phyloP scores from a whole-genome alignment of 2,797 vertebrate species.

The Malurus leucopterus region DNA sequence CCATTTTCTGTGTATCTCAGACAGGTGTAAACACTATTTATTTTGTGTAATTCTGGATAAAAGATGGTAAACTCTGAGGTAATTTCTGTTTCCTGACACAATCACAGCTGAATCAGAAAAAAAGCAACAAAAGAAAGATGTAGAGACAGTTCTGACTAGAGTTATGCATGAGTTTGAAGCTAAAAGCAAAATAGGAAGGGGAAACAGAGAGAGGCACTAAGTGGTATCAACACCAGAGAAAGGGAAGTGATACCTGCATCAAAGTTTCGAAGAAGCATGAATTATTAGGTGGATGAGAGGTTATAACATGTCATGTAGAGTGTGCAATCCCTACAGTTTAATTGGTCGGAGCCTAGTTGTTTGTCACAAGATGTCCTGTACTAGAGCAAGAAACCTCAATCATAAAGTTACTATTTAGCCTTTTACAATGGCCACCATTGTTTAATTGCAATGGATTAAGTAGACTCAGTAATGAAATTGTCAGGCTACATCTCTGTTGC shows the following conservation, averaged over 20 bases:
- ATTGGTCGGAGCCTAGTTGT: not conserved
- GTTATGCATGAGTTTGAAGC: not conserved
- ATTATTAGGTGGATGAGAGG: not conserved
- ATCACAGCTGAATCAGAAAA: not conserved
- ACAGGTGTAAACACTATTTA: not conserved
- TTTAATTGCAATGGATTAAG: not conserved
- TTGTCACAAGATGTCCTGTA: not conserved
- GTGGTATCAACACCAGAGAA: not conserved
- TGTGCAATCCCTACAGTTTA: not conserved
- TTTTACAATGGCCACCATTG: not conserved
- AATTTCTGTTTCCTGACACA: not conserved
- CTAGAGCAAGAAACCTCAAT: not conserved
- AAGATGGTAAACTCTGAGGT: not conserved
- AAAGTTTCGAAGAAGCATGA: not conserved
- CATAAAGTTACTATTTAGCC: not conserved
- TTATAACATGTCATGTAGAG: not conserved
- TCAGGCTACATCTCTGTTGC: not conserved
- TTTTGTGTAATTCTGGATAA: not conserved
- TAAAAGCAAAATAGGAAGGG: not conserved
- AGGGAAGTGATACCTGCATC: not conserved
- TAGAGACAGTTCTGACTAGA: not conserved
- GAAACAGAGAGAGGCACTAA: not conserved
- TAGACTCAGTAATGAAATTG: not conserved
- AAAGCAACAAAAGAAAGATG: not conserved
- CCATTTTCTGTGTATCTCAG: not conserved